Percentiles rank a stretch among this genome's conserved stretches.
Conservation (phyloP, 2,888 invertebrate species). For the Agrotis ipsilon region DNA sequence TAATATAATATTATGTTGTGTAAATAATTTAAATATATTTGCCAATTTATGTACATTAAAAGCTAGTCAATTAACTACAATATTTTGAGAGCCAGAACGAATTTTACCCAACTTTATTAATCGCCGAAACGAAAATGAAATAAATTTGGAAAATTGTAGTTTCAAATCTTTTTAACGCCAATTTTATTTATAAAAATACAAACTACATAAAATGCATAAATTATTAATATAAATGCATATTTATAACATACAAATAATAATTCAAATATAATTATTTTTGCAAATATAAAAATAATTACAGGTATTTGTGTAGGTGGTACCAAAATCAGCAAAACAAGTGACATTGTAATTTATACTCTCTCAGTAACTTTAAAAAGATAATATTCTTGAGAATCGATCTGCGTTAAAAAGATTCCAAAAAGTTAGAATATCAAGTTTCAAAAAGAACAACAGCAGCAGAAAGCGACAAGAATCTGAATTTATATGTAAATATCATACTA, state of each 20-base stretch:
- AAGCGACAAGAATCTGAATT: conserved; percentile 64
- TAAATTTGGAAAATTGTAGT: conserved; percentile 43
- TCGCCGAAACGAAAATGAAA: conserved; percentile 33
- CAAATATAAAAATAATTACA: too few species aligned
- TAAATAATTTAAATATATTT: neutral
- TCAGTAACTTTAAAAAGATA: neutral
- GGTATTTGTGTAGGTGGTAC: too few species aligned
- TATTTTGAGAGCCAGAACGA: conserved; percentile 39
- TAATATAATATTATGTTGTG: neutral
- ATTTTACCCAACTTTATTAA: conserved; percentile 29
- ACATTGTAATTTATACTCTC: neutral
- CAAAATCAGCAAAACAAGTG: neutral
- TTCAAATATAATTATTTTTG: neutral
- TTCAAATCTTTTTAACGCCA: conserved; percentile 47
- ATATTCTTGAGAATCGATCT: neutral
- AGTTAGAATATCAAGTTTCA: conserved; percentile 53
- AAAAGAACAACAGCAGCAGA: conserved; percentile 65
- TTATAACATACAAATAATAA: neutral
- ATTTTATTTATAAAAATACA: neutral
- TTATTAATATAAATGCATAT: conserved; percentile 6
- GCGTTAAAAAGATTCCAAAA: conserved; percentile 55
- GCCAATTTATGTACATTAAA: conserved; percentile 28
- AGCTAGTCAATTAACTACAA: neutral
- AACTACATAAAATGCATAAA: neutral
- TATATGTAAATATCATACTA: conserved; percentile 73